Percentiles rank a stretch among this genome's conserved stretches.
These are phyloP conservation scores for Oryzias javanicus DNA, from an alignment of 2,113 vertebrate genomes.

Conservation along the genomic window DNA sequence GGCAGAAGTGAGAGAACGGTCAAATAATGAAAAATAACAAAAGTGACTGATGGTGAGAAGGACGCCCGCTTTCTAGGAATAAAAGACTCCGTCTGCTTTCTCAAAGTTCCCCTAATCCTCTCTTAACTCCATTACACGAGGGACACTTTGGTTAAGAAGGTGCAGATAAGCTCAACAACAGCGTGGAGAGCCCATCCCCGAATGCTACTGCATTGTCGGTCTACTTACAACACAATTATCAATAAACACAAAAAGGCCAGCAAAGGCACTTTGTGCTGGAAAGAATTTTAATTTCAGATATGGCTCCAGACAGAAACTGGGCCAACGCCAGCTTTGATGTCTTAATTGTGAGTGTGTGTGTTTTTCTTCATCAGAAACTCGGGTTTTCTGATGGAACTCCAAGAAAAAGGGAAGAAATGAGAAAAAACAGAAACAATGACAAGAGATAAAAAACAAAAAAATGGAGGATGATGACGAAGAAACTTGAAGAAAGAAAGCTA, in stretches of 20 bases:
- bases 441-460: constrained; percentile 15
- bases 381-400: constrained; percentile 62
- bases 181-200: constrained; percentile 27
- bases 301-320: constrained; percentile 67
- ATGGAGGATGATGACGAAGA: constrained; percentile 11
- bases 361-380: constrained; percentile 46
- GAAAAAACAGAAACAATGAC: constrained; percentile 36
- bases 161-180: constrained; percentile 50
- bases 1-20: constrained; percentile 39
- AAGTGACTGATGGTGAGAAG: neutral
- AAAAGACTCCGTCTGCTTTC: constrained; percentile 35
- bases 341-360: constrained; percentile 60
- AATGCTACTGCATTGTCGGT: constrained; percentile 23
- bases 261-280: constrained; percentile 29
- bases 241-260: constrained; percentile 58
- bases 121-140: constrained; percentile 54
- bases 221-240: constrained; percentile 42
- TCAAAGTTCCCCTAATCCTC: constrained; percentile 55
- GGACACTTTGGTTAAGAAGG: constrained; percentile 47
- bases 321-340: constrained; percentile 75
- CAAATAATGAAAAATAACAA: constrained; percentile 19
- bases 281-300: constrained; percentile 65
- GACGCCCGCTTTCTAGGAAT: constrained; percentile 54
- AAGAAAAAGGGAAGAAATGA: constrained; percentile 17
- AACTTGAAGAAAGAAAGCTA: too few species aligned